A percentile compares a stretch with the other conserved stretches of the same genome.
Conservation (phyloP, 64 coral and sea anemone species). For the Actinia equina region DNA sequence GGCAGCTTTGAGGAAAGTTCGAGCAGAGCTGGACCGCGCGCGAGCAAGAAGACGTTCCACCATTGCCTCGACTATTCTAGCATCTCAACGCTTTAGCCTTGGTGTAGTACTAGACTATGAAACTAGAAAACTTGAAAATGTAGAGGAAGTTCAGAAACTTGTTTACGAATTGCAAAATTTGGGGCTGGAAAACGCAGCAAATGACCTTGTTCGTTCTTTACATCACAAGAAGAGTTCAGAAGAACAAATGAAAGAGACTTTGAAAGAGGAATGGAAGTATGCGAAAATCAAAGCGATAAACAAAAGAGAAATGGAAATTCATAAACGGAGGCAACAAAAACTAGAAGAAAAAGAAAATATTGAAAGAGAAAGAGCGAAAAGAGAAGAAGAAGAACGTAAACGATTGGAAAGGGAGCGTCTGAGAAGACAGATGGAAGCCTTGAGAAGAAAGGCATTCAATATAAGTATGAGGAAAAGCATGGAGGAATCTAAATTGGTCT, state of each 20-base stretch:
- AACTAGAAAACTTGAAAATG: constrained; percentile 61
- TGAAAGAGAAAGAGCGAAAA: constrained; percentile 46
- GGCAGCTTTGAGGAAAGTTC: constrained; percentile 44
- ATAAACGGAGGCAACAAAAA: constrained; percentile 41
- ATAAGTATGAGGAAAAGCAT: constrained; percentile 36
- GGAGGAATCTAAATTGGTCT: constrained; percentile 26
- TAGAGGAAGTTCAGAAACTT: constrained; percentile 73
- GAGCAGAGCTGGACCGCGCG: constrained; percentile 52
- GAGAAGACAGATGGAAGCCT: constrained; percentile 52
- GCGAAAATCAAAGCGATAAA: constrained; percentile 58
- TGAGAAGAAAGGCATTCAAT: constrained; percentile 71
- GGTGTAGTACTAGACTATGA: constrained; percentile 43
- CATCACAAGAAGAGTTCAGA: constrained; percentile 69
- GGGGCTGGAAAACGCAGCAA: constrained; percentile 46
- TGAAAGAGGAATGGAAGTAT: constrained; percentile 52
- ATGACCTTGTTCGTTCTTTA: constrained; percentile 26
- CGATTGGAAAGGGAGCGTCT: constrained; percentile 27
- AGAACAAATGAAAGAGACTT: constrained; percentile 38
- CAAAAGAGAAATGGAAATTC: constrained; percentile 60
- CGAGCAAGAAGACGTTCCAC: constrained; percentile 33
- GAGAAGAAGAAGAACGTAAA: constrained; percentile 21
- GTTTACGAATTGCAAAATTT: constrained; percentile 57
- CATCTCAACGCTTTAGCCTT: constrained; percentile 16
- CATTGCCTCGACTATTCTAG: not conserved
- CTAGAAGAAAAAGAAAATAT: constrained; percentile 50